Evolutionary conservation across 2,888 invertebrate species (phyloP), one percentile per base, ranked within the genome.

Genomic region (Latheticus oryzae): DNA sequence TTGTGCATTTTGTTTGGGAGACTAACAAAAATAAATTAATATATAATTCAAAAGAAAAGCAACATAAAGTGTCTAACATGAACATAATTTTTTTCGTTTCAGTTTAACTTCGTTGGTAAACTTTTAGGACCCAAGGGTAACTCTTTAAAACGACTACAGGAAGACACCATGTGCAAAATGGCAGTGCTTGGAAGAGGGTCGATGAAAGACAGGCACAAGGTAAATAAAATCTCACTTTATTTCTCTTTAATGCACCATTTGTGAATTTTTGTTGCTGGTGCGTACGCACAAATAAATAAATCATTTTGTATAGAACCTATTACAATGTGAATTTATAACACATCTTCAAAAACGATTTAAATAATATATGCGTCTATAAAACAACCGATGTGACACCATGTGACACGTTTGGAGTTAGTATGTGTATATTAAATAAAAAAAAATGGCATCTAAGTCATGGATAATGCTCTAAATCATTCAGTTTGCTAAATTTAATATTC

Each of bases 41-140:
- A n/a, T n/a, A n/a, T n/a, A n/a, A n/a, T n/a, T n/a, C n/a, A n/a
- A n/a, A n/a, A n/a, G n/a, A n/a, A n/a, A n/a, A n/a, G n/a, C n/a
- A n/a, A n/a, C n/a, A n/a, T n/a, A n/a, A n/a, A n/a, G n/a, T n/a
- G n/a, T n/a, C n/a, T n/a, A n/a, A n/a, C n/a, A n/a, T n/a, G n/a
- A n/a, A n/a, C n/a, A n/a, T 5, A 11, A 40, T 24, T 47, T 11
- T 40, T 13, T 47, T 37, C 47, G 37, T 75, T 84, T 7, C 84
- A 95, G 95, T 95, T 95, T 78, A 96, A 96, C 81, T 96, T 96
- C 82, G 95, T 96, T 63, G 96, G 96, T 3, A 95, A 95, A 79
- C 85, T 96, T 61, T 82, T 96, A 70, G 96, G 96, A 1, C 95
- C 95, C 8, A 95, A 95, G 79, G 96, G 95, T 45, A 94, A 93